Conservation (phyloP, 2,113 vertebrate genomes). For the Lonchura striata region DNA sequence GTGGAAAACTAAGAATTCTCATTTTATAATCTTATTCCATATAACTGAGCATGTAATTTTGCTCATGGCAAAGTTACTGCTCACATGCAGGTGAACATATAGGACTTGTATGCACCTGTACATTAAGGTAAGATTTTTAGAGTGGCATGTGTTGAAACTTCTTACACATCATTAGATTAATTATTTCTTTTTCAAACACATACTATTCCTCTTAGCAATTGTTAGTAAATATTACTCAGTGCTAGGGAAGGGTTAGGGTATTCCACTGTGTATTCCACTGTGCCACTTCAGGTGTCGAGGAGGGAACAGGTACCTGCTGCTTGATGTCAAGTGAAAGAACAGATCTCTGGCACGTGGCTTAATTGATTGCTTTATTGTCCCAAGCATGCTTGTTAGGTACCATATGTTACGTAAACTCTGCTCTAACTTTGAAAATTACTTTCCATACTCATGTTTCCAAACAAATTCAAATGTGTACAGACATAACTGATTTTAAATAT, state of each 20-base stretch:
- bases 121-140: not conserved
- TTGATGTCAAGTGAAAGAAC: not conserved
- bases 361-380: not conserved
- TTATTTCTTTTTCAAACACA: not conserved
- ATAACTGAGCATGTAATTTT: not conserved
- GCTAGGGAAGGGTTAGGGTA: not conserved
- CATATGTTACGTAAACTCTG: not conserved
- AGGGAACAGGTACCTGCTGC: not conserved
- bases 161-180: not conserved
- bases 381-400: not conserved
- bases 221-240: not conserved
- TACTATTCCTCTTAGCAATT: not conserved
- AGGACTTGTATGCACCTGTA: not conserved
- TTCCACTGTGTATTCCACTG: not conserved
- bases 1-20: not conserved
- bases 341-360: not conserved
- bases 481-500: not conserved
- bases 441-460: not conserved
- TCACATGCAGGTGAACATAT: not conserved
- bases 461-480: not conserved
- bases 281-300: not conserved
- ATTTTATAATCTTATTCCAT: not conserved
- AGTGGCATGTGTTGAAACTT: not conserved
- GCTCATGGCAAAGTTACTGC: not conserved
- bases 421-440: not conserved